phyloP scores from a whole-genome alignment of 92 coral and sea anemone species.

The Isaurus tuberculatus region DNA sequence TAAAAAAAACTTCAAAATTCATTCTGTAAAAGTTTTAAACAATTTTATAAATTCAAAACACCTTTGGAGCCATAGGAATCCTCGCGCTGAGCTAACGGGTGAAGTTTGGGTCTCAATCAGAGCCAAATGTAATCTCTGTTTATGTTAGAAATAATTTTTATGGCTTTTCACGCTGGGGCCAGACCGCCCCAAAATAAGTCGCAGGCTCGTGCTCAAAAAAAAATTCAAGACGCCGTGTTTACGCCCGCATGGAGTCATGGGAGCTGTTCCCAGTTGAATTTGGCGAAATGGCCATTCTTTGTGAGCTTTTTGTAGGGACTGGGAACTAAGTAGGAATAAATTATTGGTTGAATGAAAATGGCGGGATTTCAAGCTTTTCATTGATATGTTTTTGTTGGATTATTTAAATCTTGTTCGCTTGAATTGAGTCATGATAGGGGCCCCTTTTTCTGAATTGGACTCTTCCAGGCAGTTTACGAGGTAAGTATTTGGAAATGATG shows the following conservation, averaged over 20 bases:
- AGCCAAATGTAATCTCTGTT: too few species aligned
- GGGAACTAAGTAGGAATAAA: constrained; percentile 2
- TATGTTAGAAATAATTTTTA: too few species aligned
- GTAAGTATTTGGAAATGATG: background rate
- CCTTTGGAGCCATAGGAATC: too few species aligned
- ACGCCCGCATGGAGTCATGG: constrained; percentile 30
- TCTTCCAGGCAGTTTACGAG: constrained; percentile 4
- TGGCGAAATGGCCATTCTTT: constrained; percentile 15
- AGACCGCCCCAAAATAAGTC: constrained; percentile 21
- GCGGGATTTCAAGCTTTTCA: constrained; percentile 13
- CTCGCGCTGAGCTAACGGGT: too few species aligned
- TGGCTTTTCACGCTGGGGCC: constrained; percentile 40
- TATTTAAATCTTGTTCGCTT: background rate
- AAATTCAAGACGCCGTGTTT: constrained; percentile 22
- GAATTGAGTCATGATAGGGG: constrained; percentile 22
- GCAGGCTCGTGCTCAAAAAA: background rate
- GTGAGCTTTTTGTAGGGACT: constrained; percentile 3
- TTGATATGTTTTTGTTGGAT: constrained; percentile 17
- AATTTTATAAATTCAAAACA: too few species aligned
- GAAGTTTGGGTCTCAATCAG: too few species aligned
- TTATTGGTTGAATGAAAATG: constrained; percentile 12
- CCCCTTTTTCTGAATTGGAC: constrained; percentile 2
- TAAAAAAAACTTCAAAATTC: too few species aligned
- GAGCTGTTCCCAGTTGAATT: background rate
- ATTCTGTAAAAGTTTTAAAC: too few species aligned